phyloP scores from a whole-genome alignment of 92 coral and sea anemone genomes.

The Scolanthus callimorphus region DNA sequence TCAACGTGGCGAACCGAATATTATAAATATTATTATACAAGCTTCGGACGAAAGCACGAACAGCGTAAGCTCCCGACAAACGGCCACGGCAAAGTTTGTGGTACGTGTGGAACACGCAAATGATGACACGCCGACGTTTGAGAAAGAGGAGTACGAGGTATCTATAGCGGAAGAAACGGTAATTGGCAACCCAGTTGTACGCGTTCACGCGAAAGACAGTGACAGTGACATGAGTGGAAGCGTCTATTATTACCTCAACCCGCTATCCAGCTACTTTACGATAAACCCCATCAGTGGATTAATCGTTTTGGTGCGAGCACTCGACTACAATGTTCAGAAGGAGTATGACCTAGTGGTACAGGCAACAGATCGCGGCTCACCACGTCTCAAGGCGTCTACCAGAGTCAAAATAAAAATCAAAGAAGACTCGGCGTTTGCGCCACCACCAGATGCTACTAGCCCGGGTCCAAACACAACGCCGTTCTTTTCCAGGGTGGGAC shows the following conservation, averaged over 20 bases:
- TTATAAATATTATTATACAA: constrained; percentile 37
- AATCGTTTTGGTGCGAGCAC: constrained; percentile 42
- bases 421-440: constrained; percentile 49
- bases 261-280: constrained; percentile 55
- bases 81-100: constrained; percentile 38
- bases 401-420: constrained; percentile 48
- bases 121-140: constrained; percentile 50
- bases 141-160: constrained; percentile 33
- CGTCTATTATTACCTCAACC: constrained; percentile 45
- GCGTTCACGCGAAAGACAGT: constrained; percentile 53
- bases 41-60: too few species aligned
- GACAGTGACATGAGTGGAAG: constrained; percentile 59
- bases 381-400: constrained; percentile 31
- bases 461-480: constrained; percentile 47
- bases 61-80: constrained; percentile 45
- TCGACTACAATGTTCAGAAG: constrained; percentile 45
- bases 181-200: constrained; percentile 22
- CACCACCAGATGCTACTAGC: constrained; percentile 28
- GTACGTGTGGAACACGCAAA: constrained; percentile 39
- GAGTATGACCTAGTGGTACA: constrained; percentile 40
- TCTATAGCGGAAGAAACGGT: constrained; percentile 56
- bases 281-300: constrained; percentile 60
- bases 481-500: constrained; percentile 35
- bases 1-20: constrained; percentile 18
- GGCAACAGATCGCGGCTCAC: constrained; percentile 64